These are phyloP conservation scores for Falco novaeseelandiae DNA, from an alignment of 2,797 vertebrate species.

Conservation along the genomic window DNA sequence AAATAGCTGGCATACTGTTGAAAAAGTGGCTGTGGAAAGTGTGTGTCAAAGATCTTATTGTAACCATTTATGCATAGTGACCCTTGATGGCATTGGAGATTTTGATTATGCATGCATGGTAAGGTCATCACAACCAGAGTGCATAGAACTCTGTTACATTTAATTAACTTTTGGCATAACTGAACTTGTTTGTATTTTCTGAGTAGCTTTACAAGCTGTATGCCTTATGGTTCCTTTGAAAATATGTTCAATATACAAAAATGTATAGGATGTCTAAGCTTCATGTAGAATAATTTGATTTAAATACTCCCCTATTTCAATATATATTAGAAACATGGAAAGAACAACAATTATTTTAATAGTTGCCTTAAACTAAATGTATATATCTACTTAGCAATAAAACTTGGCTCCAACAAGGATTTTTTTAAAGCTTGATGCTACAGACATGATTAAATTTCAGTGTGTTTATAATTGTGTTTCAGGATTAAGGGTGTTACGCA, in stretches of 20 bases:
- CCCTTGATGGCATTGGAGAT: neutral
- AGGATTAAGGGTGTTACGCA: neutral
- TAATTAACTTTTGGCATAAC: neutral
- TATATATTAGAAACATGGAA: slow-evolving; percentile 28
- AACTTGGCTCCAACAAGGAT: neutral
- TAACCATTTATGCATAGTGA: neutral
- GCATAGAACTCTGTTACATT: neutral
- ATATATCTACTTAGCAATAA: neutral
- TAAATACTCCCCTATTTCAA: neutral
- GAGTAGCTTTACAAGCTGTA: neutral
- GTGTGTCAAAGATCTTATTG: neutral
- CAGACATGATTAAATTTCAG: neutral
- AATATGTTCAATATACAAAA: neutral
- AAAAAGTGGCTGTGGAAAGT: neutral
- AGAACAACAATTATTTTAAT: slow-evolving; percentile 24
- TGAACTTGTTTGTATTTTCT: neutral
- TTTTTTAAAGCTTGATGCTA: neutral
- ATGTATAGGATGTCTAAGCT: neutral
- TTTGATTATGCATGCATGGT: neutral
- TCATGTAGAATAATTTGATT: neutral
- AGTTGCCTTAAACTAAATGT: neutral
- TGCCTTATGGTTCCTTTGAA: neutral
- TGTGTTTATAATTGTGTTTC: neutral
- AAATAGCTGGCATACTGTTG: neutral
- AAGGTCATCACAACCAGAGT: neutral